phyloP scores from a whole-genome alignment of 1,140 invertebrate genomes.

The Whitmania pigra region DNA sequence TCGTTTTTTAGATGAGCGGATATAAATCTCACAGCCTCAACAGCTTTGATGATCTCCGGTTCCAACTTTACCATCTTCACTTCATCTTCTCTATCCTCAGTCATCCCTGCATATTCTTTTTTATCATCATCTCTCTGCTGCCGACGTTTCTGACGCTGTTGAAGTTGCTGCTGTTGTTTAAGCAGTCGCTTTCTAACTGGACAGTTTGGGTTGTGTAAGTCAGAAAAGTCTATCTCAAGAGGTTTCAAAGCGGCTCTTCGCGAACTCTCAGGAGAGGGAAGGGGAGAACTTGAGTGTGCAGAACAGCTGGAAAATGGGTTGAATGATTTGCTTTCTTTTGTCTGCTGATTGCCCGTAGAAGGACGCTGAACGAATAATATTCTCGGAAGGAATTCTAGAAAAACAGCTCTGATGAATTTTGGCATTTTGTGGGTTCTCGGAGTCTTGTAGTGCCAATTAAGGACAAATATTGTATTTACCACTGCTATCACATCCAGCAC shows the following conservation, averaged over 20 bases:
- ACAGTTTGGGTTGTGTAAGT: slow-evolving; percentile 14
- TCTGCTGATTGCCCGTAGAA: neutral
- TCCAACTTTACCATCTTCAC: neutral
- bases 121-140: neutral
- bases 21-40: slow-evolving; percentile 18
- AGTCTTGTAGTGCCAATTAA: slow-evolving; percentile 94
- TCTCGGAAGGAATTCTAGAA: slow-evolving; percentile 75
- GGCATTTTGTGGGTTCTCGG: slow-evolving; percentile 75
- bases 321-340: neutral
- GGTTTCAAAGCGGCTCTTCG: slow-evolving; percentile 16
- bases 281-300: neutral
- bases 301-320: neutral
- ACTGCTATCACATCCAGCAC: slow-evolving; percentile 98
- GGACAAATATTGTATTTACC: slow-evolving; percentile 88
- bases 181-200: slow-evolving; percentile 8
- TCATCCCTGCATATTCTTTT: neutral
- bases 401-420: slow-evolving; percentile 78
- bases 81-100: slow-evolving; percentile 1
- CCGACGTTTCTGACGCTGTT: no score
- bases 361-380: slow-evolving; percentile 72
- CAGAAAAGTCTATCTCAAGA: slow-evolving; percentile 8
- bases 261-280: neutral
- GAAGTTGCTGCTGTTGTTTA: neutral
- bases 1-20: slow-evolving; percentile 18
- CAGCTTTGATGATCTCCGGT: slow-evolving; percentile 15